Evolutionary conservation across 2,888 invertebrate genomes (phyloP).

Genomic region (Cordilura impudica): DNA sequence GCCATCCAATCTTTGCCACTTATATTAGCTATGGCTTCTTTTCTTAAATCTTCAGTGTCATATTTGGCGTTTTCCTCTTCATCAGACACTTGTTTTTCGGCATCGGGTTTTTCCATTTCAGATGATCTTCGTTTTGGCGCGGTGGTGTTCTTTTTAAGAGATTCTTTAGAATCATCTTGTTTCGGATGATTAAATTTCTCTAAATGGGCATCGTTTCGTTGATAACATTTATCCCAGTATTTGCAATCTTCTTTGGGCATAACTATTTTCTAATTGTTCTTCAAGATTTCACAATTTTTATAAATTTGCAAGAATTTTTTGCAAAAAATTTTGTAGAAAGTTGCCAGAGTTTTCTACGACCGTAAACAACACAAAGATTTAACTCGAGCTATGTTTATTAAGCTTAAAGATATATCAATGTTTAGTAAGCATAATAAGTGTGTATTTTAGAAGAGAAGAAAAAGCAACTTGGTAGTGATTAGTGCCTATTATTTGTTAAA

Average conservation of each 20-base stretch:
- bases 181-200: conserved; percentile 87
- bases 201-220: conserved; percentile 86
- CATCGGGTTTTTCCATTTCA: background rate
- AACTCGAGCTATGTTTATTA: too few species aligned
- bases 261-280: conserved; percentile 69
- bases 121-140: conserved; percentile 36
- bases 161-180: conserved; percentile 37
- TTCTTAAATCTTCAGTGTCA: conserved; percentile 66
- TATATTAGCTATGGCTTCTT: conserved; percentile 71
- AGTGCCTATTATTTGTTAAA: too few species aligned
- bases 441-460: too few species aligned
- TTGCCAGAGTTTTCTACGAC: too few species aligned
- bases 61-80: conserved; percentile 51
- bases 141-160: conserved; percentile 40
- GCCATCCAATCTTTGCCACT: conserved; percentile 73
- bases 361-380: too few species aligned
- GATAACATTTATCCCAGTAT: conserved; percentile 89
- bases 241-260: conserved; percentile 82
- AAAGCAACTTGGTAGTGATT: too few species aligned
- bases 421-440: too few species aligned
- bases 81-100: background rate
- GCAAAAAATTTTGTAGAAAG: too few species aligned
- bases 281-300: conserved; percentile 1
- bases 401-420: too few species aligned
- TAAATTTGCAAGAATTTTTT: too few species aligned